Evolutionary conservation across 2,797 vertebrate species (phyloP), one percentile per base, ranked within the genome.

Genomic region (Sebastes diploproa): DNA sequence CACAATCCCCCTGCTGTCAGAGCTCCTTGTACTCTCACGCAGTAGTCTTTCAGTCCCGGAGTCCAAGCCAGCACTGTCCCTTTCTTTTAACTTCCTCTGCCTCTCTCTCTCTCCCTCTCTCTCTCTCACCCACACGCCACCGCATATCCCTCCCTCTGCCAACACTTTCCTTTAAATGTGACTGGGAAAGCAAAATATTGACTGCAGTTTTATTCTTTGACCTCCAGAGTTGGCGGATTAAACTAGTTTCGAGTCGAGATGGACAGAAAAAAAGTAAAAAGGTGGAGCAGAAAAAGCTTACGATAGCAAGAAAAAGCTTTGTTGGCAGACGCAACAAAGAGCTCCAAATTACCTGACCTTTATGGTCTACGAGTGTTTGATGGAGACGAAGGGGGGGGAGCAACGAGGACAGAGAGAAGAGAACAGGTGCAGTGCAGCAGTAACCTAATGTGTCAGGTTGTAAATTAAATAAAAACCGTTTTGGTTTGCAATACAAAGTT

Each of bases 271-370:
- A 72, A 20, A 50, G 59, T 46, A 30, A 75, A 82, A 82, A 72
- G 52, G 59, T 30, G 60, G 58, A 8, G 66, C 36, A 65, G 72
- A 78, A 84, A 88, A 69, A 68, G 77, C 79, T 75, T 78, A 75
- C 65, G 2, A 62, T 4, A 58, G 86, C 78, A 86, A 62, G 30
- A 82, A 86, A 82, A 60, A 32, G 60, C 66, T 86, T 78, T 81
- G 83, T 86, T 81, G 80, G 85, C 80, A 87, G 75, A 81, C 30
- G 64, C 80, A 75, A 86, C 79, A 83, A 81, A 77, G 82, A 84
- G 60, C 59, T 78, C 61, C 59, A 84, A 89, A 88, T 87, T 16
- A 82, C 82, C 27, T 84, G 87, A 89, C 87, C 85, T 92, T 89
- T 89, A 64, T 4, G 14, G 75, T 73, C 36, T 59, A 36, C 5